Evolutionary conservation across 1,140 invertebrate species (phyloP).

Genomic region (Caenorhabditis remanei): DNA sequence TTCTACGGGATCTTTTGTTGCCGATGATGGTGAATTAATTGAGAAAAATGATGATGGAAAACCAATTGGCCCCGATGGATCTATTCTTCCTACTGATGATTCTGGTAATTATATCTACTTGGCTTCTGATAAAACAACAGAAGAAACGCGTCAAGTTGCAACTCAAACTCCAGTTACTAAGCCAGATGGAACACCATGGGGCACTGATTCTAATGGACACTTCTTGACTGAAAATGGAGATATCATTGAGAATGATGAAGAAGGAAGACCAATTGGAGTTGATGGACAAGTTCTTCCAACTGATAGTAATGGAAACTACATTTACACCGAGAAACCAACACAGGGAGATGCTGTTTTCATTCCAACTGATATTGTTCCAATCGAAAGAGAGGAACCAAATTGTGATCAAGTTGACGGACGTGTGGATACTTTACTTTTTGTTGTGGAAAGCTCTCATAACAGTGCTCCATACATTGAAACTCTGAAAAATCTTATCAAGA

Average conservation of each 20-base stretch:
- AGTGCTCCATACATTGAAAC: constrained; percentile 51
- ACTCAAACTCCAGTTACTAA: neutral
- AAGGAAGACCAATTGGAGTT: constrained; percentile 44
- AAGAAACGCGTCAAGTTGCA: neutral
- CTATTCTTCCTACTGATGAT: constrained; percentile 60
- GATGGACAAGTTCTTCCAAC: constrained; percentile 60
- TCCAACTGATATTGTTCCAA: constrained; percentile 43
- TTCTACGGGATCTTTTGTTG: constrained; percentile 50
- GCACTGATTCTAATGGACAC: constrained; percentile 33
- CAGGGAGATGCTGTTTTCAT: constrained; percentile 46
- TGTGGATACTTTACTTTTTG: constrained; percentile 45
- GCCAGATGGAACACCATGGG: constrained; percentile 60
- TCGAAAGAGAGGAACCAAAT: constrained; percentile 48
- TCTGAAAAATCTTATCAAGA: constrained; percentile 51
- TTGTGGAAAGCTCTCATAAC: constrained; percentile 51
- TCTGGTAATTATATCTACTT: constrained; percentile 55
- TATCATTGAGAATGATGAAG: constrained; percentile 4
- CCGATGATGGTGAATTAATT: constrained; percentile 17
- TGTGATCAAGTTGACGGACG: constrained; percentile 43
- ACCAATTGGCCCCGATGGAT: constrained; percentile 57
- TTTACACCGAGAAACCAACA: neutral
- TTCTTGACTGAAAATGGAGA: constrained; percentile 18
- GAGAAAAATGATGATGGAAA: constrained; percentile 55
- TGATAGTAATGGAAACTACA: constrained; percentile 37
- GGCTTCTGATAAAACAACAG: neutral